Conservation (phyloP, 2,888 invertebrate genomes). For the Aspidiotus destructor region DNA sequence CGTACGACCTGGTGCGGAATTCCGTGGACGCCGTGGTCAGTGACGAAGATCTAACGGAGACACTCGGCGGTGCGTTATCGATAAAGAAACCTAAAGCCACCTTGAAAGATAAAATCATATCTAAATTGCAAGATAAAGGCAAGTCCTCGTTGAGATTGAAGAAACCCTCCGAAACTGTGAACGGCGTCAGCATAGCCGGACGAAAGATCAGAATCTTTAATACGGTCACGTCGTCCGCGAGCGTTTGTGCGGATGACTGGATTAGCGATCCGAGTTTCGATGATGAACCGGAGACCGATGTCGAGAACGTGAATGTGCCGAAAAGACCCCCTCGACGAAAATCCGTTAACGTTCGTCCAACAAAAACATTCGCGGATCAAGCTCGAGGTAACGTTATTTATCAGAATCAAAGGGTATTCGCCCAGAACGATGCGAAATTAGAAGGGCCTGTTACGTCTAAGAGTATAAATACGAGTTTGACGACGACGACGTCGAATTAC, state of each 20-base stretch:
- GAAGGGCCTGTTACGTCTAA: neutral
- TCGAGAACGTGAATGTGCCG: slow-evolving; percentile 40
- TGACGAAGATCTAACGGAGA: slow-evolving; percentile 41
- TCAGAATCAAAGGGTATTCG: neutral
- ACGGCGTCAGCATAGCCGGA: slow-evolving; percentile 53
- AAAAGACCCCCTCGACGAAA: slow-evolving; percentile 56
- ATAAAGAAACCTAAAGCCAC: slow-evolving; percentile 44
- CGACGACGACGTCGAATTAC: slow-evolving; percentile 31
- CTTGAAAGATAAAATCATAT: slow-evolving; percentile 49
- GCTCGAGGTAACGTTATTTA: slow-evolving; percentile 32
- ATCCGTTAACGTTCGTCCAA: slow-evolving; percentile 45
- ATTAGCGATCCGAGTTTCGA: slow-evolving; percentile 38
- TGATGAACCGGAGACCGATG: slow-evolving; percentile 35
- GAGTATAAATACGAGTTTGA: neutral
- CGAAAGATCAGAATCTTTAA: slow-evolving; percentile 56
- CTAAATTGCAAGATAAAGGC: slow-evolving; percentile 43
- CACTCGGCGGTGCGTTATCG: slow-evolving; percentile 40
- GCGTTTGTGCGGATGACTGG: slow-evolving; percentile 34
- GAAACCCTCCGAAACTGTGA: slow-evolving; percentile 36
- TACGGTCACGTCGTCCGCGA: slow-evolving; percentile 35
- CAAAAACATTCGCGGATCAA: slow-evolving; percentile 45
- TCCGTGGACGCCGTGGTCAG: slow-evolving; percentile 41
- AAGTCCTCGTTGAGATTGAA: slow-evolving; percentile 48
- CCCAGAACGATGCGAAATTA: neutral
- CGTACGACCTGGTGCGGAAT: slow-evolving; percentile 65